A percentile compares a stretch with the other conserved stretches of the same genome.
phyloP scores from a whole-genome alignment of 2,888 invertebrate species.

The Amblyjoppa fuscipennis region DNA sequence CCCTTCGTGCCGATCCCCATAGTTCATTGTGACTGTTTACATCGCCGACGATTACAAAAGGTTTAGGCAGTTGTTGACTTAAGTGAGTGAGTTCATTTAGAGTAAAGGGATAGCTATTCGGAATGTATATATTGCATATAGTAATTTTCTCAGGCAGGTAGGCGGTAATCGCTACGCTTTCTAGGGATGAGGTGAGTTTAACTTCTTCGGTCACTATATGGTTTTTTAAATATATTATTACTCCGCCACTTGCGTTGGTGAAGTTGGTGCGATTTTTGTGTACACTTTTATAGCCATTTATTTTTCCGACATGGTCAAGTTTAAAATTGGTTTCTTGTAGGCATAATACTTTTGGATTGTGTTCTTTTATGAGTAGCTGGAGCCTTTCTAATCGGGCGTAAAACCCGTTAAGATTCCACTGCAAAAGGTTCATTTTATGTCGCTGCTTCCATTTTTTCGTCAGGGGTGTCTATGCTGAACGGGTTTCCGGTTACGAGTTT shows the following conservation, averaged over 20 bases:
- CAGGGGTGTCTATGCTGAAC: conserved; percentile 3
- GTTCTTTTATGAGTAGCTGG: not conserved
- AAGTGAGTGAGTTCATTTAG: not conserved
- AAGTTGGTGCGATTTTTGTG: conserved; percentile 9
- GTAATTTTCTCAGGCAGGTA: conserved; percentile 3
- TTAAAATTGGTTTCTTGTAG: conserved; percentile 21
- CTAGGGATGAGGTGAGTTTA: not conserved
- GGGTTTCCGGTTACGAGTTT: not conserved
- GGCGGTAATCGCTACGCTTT: not conserved
- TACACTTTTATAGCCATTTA: conserved; percentile 13
- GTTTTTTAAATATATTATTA: not conserved
- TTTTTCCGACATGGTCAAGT: conserved; percentile 1
- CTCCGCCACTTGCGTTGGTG: conserved; percentile 16
- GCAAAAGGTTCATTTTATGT: conserved; percentile 11
- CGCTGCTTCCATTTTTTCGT: conserved; percentile 1
- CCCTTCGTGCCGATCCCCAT: conserved; percentile 62
- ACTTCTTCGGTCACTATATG: conserved; percentile 1
- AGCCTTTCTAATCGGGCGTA: conserved; percentile 10
- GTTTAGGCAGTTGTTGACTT: conserved; percentile 68
- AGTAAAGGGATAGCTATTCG: not conserved
- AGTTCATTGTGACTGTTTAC: conserved; percentile 68
- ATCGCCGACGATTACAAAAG: conserved; percentile 71
- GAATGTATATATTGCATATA: not conserved
- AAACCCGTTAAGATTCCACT: not conserved
- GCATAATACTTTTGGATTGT: not conserved